Conservation (phyloP, 2,888 invertebrate genomes). For the Trypoxylon attenuatum region DNA sequence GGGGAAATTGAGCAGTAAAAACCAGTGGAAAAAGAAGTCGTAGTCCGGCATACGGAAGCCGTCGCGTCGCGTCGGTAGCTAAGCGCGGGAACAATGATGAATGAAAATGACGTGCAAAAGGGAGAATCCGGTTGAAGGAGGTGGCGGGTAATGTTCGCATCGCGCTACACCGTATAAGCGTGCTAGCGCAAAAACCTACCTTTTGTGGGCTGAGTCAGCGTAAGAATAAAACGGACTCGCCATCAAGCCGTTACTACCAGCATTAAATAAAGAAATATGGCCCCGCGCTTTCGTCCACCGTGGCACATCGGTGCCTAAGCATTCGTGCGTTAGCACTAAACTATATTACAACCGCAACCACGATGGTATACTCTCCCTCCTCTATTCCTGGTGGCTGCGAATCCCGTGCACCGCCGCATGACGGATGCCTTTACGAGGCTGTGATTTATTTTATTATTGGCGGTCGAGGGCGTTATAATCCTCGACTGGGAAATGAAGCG, state of each 20-base stretch:
- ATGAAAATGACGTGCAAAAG: slow-evolving; percentile 20
- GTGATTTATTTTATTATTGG: slow-evolving; percentile 71
- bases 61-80: neutral
- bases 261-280: slow-evolving; percentile 73
- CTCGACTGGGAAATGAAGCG: slow-evolving; percentile 63
- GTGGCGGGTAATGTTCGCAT: slow-evolving; percentile 30
- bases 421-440: slow-evolving; percentile 70
- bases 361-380: slow-evolving; percentile 35
- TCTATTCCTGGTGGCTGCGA: too few species aligned
- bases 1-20: too few species aligned
- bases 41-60: neutral
- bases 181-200: slow-evolving; percentile 27
- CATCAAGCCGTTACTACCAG: slow-evolving; percentile 66
- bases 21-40: too few species aligned
- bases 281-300: slow-evolving; percentile 61
- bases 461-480: slow-evolving; percentile 58
- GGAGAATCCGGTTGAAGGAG: slow-evolving; percentile 21
- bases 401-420: slow-evolving; percentile 46
- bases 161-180: slow-evolving; percentile 30
- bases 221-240: slow-evolving; percentile 68
- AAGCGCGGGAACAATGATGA: slow-evolving; percentile 10
- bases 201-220: slow-evolving; percentile 66
- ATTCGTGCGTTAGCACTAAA: slow-evolving; percentile 68
- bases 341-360: slow-evolving; percentile 68
- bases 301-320: slow-evolving; percentile 59